phyloP scores from a whole-genome alignment of 37 sponge, comb jelly and placozoan species.

The Aphrocallistes beatrix region DNA sequence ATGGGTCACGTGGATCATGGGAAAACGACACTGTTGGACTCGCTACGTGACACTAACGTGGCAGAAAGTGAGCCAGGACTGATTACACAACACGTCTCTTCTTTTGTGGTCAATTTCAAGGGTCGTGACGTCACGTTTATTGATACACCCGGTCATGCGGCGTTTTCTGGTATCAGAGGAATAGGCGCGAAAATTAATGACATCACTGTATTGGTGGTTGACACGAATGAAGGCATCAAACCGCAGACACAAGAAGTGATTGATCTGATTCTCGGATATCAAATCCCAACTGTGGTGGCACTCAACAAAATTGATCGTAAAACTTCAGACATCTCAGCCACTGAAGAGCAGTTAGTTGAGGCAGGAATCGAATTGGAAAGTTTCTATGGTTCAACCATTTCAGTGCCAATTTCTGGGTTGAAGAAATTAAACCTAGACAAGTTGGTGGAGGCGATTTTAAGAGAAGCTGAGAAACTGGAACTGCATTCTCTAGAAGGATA shows the following conservation, averaged over 20 bases:
- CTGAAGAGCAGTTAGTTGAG: background rate
- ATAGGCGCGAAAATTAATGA: constrained; percentile 72
- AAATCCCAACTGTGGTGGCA: constrained; percentile 6
- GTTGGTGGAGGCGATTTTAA: background rate
- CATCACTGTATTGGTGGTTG: constrained; percentile 84
- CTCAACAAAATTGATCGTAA: background rate
- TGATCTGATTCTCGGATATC: constrained; percentile 20
- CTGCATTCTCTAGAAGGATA: background rate
- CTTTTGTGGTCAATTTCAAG: constrained; percentile 1
- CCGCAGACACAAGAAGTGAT: constrained; percentile 81
- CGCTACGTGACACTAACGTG: background rate
- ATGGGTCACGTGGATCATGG: constrained; percentile 5
- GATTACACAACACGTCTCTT: constrained; percentile 1
- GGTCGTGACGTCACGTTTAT: constrained; percentile 9
- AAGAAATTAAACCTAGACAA: background rate
- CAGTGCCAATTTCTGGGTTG: background rate
- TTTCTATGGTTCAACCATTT: background rate
- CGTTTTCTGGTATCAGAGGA: constrained; percentile 48
- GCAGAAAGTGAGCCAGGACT: background rate
- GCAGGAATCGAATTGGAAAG: constrained; percentile 16
- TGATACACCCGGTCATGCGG: background rate
- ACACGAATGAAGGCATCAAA: constrained; percentile 83
- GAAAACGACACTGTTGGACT: background rate
- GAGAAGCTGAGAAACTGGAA: background rate
- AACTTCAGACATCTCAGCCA: background rate